Base-by-base conservation (phyloP, 2,888 invertebrate genomes). In the Aromia moschata region DNA sequence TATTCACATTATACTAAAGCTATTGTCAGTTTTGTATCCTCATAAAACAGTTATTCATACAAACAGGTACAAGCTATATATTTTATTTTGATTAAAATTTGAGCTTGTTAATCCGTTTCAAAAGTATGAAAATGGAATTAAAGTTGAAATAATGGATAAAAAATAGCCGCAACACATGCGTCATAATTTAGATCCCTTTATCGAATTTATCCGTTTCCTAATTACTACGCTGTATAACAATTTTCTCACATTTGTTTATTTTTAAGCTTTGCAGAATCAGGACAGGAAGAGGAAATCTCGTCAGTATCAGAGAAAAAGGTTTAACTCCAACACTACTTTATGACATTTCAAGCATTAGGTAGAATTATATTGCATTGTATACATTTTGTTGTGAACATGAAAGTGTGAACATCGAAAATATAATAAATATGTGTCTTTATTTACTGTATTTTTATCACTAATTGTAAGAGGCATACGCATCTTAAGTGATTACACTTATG, bases 231-330 rank as follows among this genome's bases (percentile, higher is more conserved):
- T 25, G 3, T 36, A 33, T 47, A 47, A 47, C n/a, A n/a, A n/a
- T n/a, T n/a, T 47, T 36, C 25, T 47, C 4, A n/a, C 30, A 18
- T 38, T 49, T 38, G 25, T 9, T 41, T 14, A 41, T 25, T 40
- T 54, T 46, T 40, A 40, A 60, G 60, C 53, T 15, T 49, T 60
- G 43, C 60, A 60, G 52, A 52, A 45, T 15, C 56, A 60, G 45
- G 60, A 56, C 17, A 56, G 44, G 38, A 41, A 37, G 18, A 44
- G 60, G 10, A 60, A 53, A 53, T 56, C 43, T 53, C 60, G 60
- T 2, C 43, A 43, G 4, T 41, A 56, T 38, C 60, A 60, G 44
- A 60, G 41, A 44, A 60, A 49, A 31, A 17, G 53, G n/a, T 53
- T 49, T 16, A 43, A n/a, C 25, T 33, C 47, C 1, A 41, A 31